phyloP scores from a whole-genome alignment of 2,113 vertebrate genomes.

The Siniperca chuatsi region DNA sequence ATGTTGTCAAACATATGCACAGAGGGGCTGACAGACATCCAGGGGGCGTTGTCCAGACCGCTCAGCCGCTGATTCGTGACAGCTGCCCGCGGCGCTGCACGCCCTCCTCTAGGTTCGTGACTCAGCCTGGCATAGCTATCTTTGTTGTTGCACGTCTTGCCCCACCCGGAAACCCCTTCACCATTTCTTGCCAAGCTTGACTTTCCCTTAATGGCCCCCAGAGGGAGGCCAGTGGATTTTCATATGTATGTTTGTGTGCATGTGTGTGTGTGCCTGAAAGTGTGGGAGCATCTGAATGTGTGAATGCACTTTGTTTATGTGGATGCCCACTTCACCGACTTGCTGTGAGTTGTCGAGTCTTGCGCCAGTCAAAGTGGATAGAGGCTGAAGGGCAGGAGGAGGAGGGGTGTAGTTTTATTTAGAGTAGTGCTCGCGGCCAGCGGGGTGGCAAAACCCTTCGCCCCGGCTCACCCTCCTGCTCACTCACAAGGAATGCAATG shows the following conservation, averaged over 20 bases:
- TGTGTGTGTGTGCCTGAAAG: not conserved
- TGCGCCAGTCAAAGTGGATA: conserved; percentile 10
- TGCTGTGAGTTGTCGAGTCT: conserved; percentile 36
- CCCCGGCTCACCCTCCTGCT: conserved; percentile 32
- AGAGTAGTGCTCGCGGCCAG: conserved; percentile 41
- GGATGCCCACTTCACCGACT: conserved; percentile 12
- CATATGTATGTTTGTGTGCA: not conserved
- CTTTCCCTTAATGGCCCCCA: conserved; percentile 56
- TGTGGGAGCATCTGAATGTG: too few species aligned
- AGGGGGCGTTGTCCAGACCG: conserved; percentile 53
- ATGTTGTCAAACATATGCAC: conserved; percentile 52
- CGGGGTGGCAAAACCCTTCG: conserved; percentile 13
- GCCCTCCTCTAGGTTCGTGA: conserved; percentile 30
- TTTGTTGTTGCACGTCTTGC: conserved; percentile 36
- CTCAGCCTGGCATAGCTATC: conserved; percentile 46
- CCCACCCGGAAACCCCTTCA: conserved; percentile 35
- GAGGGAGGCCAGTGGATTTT: conserved; percentile 39
- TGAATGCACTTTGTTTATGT: not conserved
- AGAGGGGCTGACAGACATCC: conserved; percentile 24
- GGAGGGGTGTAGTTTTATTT: conserved; percentile 51
- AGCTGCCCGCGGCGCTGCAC: conserved; percentile 43
- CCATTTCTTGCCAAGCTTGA: conserved; percentile 39
- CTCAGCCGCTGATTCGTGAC: conserved; percentile 53
- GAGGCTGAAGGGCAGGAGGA: not conserved
- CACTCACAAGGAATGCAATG: conserved; percentile 29